phyloP scores from a whole-genome alignment of 2,888 invertebrate genomes.

The Priocnemis perturbator region DNA sequence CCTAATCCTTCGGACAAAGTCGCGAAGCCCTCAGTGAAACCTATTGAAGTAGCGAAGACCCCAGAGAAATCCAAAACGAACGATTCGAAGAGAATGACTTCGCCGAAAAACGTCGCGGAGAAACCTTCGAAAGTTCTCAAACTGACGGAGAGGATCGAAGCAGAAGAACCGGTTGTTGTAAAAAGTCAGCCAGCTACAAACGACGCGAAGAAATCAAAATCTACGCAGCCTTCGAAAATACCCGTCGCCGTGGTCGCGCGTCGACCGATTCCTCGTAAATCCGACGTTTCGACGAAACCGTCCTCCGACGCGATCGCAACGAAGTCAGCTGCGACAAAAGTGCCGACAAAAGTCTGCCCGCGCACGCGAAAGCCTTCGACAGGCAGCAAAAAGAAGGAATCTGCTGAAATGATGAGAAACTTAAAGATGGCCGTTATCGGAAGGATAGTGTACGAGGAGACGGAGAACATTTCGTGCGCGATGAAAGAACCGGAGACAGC shows the following conservation, averaged over 20 bases:
- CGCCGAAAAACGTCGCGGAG: background rate
- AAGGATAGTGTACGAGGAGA: conserved; percentile 25
- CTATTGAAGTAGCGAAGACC: background rate
- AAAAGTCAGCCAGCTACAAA: too few species aligned
- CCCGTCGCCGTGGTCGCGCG: background rate
- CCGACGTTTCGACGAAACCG: background rate
- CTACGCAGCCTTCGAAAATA: conserved; percentile 18
- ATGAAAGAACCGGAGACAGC: conserved; percentile 14
- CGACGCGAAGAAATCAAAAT: too few species aligned
- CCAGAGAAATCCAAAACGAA: background rate
- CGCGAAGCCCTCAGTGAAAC: background rate
- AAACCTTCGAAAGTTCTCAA: background rate
- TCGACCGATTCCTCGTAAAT: background rate
- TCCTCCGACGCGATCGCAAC: conserved; percentile 50
- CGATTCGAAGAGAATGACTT: background rate
- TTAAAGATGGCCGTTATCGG: conserved; percentile 9
- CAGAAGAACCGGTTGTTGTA: too few species aligned
- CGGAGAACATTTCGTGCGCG: conserved; percentile 10
- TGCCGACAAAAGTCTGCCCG: too few species aligned
- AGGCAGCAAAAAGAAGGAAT: background rate
- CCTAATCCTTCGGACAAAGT: background rate
- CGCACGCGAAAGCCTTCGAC: background rate
- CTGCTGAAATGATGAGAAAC: background rate
- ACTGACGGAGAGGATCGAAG: background rate
- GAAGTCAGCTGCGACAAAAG: conserved; percentile 54